phyloP scores from a whole-genome alignment of 2,113 vertebrate species.

The Dipodomys ordii region DNA sequence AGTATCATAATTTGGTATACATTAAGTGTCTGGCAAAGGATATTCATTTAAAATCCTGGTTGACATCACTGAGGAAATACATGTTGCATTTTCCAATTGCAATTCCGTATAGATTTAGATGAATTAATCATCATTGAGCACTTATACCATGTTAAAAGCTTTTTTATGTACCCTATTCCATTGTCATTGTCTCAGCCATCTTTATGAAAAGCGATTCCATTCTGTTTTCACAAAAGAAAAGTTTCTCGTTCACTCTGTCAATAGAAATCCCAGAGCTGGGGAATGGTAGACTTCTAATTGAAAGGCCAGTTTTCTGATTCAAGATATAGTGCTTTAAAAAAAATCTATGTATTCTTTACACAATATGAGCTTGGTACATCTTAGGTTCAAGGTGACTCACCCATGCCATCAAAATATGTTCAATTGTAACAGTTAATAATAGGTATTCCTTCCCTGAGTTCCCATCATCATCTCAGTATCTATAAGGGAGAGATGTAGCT shows the following conservation, averaged over 20 bases:
- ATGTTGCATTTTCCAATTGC: constrained; percentile 1
- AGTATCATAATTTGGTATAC: neutral
- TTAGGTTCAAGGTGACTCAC: neutral
- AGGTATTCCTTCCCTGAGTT: neutral
- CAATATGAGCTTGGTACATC: neutral
- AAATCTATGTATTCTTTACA: neutral
- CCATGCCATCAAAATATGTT: neutral
- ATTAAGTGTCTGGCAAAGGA: neutral
- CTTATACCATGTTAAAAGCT: neutral
- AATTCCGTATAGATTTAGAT: neutral
- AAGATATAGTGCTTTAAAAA: neutral
- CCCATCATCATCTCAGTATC: neutral
- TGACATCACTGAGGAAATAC: neutral
- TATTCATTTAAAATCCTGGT: neutral
- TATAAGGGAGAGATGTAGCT: neutral
- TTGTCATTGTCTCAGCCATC: neutral
- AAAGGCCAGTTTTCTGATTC: neutral
- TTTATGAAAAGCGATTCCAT: neutral
- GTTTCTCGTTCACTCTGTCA: neutral
- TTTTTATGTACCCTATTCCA: neutral
- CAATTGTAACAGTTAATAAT: neutral
- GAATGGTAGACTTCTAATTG: neutral
- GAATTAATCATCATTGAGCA: constrained; percentile 25
- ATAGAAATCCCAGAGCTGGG: neutral
- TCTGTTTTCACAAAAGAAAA: constrained; percentile 22